Evolutionary conservation across 2,888 invertebrate genomes (phyloP).

Genomic region (Mythimna vitellina): DNA sequence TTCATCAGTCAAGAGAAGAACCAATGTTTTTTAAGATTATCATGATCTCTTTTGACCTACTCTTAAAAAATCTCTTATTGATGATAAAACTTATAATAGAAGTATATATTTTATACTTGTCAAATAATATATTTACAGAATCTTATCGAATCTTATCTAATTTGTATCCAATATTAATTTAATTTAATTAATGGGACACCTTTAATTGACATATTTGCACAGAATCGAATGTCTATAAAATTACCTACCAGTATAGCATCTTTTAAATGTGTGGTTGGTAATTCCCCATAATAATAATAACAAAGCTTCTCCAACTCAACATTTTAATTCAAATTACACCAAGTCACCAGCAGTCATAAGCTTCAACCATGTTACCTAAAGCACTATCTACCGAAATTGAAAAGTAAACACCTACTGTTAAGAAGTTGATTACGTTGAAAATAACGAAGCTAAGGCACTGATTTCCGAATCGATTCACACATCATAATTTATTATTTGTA

Average conservation of each 20-base stretch:
- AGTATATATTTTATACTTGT: too few relatives aligned
- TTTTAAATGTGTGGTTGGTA: too few relatives aligned
- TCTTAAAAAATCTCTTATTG: not conserved
- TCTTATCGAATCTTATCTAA: too few relatives aligned
- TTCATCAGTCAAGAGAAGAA: not conserved
- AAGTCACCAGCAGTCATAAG: not conserved
- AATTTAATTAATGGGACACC: too few relatives aligned
- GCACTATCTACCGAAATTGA: too few relatives aligned
- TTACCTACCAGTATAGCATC: too few relatives aligned
- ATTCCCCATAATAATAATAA: too few relatives aligned
- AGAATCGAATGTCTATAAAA: too few relatives aligned
- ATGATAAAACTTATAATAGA: not conserved
- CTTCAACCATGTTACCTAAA: not conserved
- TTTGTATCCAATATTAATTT: too few relatives aligned
- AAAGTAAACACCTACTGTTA: not conserved
- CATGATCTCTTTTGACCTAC: not conserved
- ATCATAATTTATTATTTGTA: not conserved
- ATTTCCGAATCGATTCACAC: not conserved
- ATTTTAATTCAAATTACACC: not conserved
- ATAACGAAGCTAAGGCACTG: not conserved
- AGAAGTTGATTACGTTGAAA: not conserved
- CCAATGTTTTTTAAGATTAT: not conserved
- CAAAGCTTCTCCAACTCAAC: not conserved
- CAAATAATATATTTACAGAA: too few relatives aligned
- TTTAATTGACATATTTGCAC: too few relatives aligned